Conservation (phyloP, 2,888 invertebrate genomes). For the Microctonus hyperodae region DNA sequence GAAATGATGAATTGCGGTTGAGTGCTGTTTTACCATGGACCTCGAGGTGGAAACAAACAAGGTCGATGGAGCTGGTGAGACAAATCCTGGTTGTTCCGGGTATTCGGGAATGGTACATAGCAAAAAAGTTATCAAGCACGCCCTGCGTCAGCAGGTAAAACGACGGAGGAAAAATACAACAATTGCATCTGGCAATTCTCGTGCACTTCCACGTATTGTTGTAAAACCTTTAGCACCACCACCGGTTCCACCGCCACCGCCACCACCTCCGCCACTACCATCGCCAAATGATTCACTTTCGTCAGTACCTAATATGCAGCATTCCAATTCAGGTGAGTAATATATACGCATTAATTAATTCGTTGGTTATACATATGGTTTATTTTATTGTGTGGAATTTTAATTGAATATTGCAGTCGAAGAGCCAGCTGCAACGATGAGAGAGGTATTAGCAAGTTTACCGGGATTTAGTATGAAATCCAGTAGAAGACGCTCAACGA, state of each 20-base stretch:
- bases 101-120: slow-evolving; percentile 64
- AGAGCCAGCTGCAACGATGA: slow-evolving; percentile 79
- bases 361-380: background rate
- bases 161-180: slow-evolving; percentile 81
- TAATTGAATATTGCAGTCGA: slow-evolving; percentile 48
- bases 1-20: slow-evolving; percentile 40
- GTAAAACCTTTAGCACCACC: slow-evolving; percentile 81
- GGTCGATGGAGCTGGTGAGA: slow-evolving; percentile 54
- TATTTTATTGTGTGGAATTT: background rate
- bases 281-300: slow-evolving; percentile 48
- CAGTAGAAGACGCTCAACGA: slow-evolving; percentile 79
- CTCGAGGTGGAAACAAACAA: slow-evolving; percentile 54
- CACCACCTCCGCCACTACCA: slow-evolving; percentile 57
- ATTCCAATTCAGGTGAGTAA: slow-evolving; percentile 49
- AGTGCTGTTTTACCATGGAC: slow-evolving; percentile 47
- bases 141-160: slow-evolving; percentile 78
- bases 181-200: slow-evolving; percentile 70
- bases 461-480: slow-evolving; percentile 85
- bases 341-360: background rate
- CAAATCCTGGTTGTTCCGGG: slow-evolving; percentile 54
- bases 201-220: slow-evolving; percentile 79
- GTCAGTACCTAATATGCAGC: slow-evolving; percentile 51
- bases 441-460: slow-evolving; percentile 86
- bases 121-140: slow-evolving; percentile 78
- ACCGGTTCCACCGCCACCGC: slow-evolving; percentile 65